These are phyloP conservation scores for Scomber scombrus DNA, from an alignment of 2,113 vertebrate genomes.

Conservation along the genomic window DNA sequence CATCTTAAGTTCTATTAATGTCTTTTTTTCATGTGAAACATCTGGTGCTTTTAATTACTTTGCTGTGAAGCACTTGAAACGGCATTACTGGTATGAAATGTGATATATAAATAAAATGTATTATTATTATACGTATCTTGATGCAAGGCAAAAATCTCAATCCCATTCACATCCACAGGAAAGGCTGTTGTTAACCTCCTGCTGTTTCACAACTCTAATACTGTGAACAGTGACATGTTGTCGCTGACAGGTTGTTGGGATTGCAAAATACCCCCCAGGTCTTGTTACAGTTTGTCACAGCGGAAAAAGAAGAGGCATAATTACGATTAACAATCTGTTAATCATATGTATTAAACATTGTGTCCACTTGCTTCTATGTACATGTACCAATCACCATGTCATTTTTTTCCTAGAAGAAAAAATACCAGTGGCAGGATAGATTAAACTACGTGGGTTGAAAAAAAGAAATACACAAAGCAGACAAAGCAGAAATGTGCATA, in stretches of 20 bases:
- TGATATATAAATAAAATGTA: too few relatives aligned
- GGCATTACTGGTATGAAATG: too few relatives aligned
- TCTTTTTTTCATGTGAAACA: too few relatives aligned
- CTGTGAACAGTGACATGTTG: slow-evolving; percentile 54
- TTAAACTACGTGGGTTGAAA: background rate
- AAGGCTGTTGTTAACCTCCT: slow-evolving; percentile 54
- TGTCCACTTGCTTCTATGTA: slow-evolving; percentile 2
- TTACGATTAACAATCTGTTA: slow-evolving; percentile 49
- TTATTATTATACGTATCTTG: background rate
- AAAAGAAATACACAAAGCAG: too few relatives aligned
- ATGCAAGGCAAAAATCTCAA: slow-evolving; percentile 29
- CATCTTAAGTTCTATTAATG: too few relatives aligned
- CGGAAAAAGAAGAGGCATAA: slow-evolving; percentile 32
- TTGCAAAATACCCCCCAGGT: slow-evolving; percentile 45
- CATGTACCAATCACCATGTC: background rate
- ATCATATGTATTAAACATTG: slow-evolving; percentile 15
- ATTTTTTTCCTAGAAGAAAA: background rate
- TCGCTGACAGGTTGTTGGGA: slow-evolving; percentile 59
- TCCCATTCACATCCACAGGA: slow-evolving; percentile 48
- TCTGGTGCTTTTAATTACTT: too few relatives aligned
- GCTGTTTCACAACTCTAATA: slow-evolving; percentile 68
- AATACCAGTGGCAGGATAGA: background rate
- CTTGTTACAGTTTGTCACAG: slow-evolving; percentile 50
- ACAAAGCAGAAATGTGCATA: too few relatives aligned
- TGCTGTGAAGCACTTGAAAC: too few relatives aligned